Percentiles rank a stretch among this genome's conserved stretches.
Conservation (phyloP, 2,797 vertebrate species). For the Chaetophractus vellerosus region DNA sequence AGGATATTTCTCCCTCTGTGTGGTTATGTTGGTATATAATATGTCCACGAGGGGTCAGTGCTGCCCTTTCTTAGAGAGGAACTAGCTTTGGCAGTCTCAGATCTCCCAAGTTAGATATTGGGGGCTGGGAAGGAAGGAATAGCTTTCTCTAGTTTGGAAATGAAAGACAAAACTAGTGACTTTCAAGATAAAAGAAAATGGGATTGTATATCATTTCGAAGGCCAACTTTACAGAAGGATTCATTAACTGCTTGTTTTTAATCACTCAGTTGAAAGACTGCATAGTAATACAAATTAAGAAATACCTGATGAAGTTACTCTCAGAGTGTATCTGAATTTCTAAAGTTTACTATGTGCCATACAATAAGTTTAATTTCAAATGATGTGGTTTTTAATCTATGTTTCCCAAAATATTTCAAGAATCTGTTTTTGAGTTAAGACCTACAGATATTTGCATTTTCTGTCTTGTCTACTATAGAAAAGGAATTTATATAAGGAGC, state of each 20-base stretch:
- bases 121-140: not conserved
- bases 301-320: not conserved
- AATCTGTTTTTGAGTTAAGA: not conserved
- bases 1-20: not conserved
- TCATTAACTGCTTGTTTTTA: not conserved
- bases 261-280: not conserved
- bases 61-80: constrained; percentile 77
- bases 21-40: fast-evolving
- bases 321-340: not conserved
- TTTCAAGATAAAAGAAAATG: constrained; percentile 75
- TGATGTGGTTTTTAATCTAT: not conserved
- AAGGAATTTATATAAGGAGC: not conserved
- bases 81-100: not conserved
- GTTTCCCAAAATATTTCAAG: constrained; percentile 19
- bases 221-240: not conserved
- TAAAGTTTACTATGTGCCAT: not conserved
- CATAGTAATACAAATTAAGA: constrained; percentile 38
- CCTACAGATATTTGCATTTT: not conserved
- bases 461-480: not conserved
- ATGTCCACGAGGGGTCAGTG: constrained; percentile 87
- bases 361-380: constrained; percentile 53
- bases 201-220: constrained; percentile 66
- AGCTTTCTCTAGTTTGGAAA: constrained; percentile 53
- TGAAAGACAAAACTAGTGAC: constrained; percentile 46
- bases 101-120: not conserved